Evolutionary conservation across 2,797 vertebrate genomes (phyloP).

Genomic region (Sardinella longiceps): DNA sequence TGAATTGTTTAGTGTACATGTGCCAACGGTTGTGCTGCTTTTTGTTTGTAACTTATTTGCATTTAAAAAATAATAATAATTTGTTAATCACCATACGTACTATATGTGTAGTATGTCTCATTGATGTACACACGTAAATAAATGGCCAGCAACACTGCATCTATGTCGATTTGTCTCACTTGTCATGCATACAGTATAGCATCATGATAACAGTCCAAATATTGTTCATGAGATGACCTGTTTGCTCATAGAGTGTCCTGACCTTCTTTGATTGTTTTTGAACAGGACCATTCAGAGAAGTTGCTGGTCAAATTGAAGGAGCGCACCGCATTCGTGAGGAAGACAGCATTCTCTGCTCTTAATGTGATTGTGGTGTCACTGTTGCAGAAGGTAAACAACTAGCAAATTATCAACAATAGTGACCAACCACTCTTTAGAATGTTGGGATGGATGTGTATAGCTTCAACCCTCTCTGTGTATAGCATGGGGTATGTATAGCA

Average conservation of each 20-base stretch:
- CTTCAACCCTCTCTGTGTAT: too few species aligned
- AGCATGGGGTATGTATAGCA: not conserved
- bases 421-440: not conserved
- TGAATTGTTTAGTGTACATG: too few species aligned
- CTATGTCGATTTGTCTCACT: not conserved
- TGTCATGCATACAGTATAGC: not conserved
- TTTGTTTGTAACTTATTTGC: too few species aligned
- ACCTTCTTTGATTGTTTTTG: not conserved
- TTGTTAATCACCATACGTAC: too few species aligned
- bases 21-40: too few species aligned
- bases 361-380: constrained; percentile 71
- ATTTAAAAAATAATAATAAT: too few species aligned
- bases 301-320: not conserved
- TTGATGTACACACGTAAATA: too few species aligned
- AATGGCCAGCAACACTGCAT: too few species aligned
- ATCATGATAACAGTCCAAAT: not conserved
- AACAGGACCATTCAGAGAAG: not conserved
- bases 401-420: not conserved
- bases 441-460: not conserved
- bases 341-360: constrained; percentile 65
- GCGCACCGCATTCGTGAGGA: not conserved
- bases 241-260: not conserved
- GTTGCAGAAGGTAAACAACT: constrained; percentile 77
- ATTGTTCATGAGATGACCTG: not conserved
- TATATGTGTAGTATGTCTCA: too few species aligned